A percentile compares a stretch with the other conserved stretches of the same genome.
These are phyloP conservation scores for Antrozous pallidus DNA, from an alignment of 2,797 vertebrate genomes.

Conservation along the genomic window DNA sequence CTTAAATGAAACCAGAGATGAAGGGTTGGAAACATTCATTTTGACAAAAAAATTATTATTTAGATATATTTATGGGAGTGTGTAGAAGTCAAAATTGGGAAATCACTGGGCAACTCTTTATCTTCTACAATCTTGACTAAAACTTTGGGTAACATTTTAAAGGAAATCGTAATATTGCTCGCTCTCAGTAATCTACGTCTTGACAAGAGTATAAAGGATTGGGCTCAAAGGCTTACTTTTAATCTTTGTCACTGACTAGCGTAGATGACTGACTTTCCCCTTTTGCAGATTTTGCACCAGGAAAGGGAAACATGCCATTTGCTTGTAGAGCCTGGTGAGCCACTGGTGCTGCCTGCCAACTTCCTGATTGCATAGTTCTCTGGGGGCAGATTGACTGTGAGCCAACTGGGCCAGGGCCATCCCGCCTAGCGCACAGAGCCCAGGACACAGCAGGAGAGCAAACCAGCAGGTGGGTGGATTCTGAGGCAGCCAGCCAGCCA, in stretches of 20 bases:
- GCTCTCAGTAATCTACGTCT: not conserved
- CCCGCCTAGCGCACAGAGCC: not conserved
- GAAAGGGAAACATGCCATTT: slow-evolving; percentile 62
- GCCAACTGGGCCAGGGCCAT: slow-evolving; percentile 68
- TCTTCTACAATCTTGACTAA: not conserved
- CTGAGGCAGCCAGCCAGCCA: slow-evolving; percentile 42
- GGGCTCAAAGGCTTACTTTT: slow-evolving; percentile 37
- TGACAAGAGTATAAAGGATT: not conserved
- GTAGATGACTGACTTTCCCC: slow-evolving; percentile 39
- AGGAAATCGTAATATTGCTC: not conserved
- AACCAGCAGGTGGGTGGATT: slow-evolving; percentile 37
- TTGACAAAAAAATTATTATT: slow-evolving; percentile 10
- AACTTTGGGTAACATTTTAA: slow-evolving; percentile 4
- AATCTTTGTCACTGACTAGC: slow-evolving; percentile 20
- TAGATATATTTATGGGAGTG: not conserved
- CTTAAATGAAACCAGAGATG: slow-evolving; percentile 41
- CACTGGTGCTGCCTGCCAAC: slow-evolving; percentile 33
- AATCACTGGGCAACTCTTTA: not conserved
- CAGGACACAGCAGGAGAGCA: slow-evolving; percentile 36
- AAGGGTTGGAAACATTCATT: not conserved
- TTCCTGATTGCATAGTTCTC: slow-evolving; percentile 60
- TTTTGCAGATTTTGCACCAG: slow-evolving; percentile 51
- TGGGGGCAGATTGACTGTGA: slow-evolving; percentile 19
- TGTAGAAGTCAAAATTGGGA: slow-evolving; percentile 11
- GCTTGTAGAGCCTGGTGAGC: slow-evolving; percentile 49